Evolutionary conservation across 2,797 vertebrate species (phyloP).

Genomic region (Sternarchorhynchus goeldii): DNA sequence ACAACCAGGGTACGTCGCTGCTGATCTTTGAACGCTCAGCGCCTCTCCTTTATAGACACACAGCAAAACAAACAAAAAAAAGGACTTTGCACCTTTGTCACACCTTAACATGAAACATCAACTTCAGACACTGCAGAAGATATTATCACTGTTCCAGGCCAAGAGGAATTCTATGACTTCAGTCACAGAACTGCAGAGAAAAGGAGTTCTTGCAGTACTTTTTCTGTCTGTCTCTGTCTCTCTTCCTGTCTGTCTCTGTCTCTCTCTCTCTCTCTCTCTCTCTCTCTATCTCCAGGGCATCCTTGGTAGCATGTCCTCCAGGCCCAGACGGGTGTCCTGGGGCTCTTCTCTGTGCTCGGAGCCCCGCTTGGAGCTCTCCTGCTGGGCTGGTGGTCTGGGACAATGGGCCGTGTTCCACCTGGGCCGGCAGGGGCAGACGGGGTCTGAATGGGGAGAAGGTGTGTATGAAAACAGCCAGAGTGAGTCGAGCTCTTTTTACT

Average conservation of each 20-base stretch:
- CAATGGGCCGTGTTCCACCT: constrained; percentile 35
- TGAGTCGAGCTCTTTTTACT: constrained; percentile 31
- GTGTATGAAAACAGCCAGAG: constrained; percentile 31
- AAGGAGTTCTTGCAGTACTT: too few relatives aligned
- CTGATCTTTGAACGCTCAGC: constrained; percentile 11
- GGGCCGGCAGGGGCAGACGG: constrained; percentile 24
- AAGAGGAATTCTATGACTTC: too few relatives aligned
- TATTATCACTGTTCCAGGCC: too few relatives aligned
- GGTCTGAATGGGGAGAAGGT: constrained; percentile 31
- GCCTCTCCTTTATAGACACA: too few relatives aligned
- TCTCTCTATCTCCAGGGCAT: constrained; percentile 15
- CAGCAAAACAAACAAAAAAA: too few relatives aligned
- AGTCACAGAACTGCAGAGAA: too few relatives aligned
- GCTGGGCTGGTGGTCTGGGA: constrained; percentile 30
- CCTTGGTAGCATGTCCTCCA: constrained; percentile 30
- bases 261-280: not conserved
- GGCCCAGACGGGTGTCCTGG: constrained; percentile 39
- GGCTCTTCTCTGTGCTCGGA: constrained; percentile 10
- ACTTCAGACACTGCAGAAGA: not conserved
- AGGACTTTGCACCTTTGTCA: constrained; percentile 7
- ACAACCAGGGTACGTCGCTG: not conserved
- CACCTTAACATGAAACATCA: constrained; percentile 13
- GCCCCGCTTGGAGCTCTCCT: constrained; percentile 41
- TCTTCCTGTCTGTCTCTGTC: not conserved
- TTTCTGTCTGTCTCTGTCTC: not conserved